Conservation (phyloP, 2,888 invertebrate genomes). For the Netelia fuscicornis region DNA sequence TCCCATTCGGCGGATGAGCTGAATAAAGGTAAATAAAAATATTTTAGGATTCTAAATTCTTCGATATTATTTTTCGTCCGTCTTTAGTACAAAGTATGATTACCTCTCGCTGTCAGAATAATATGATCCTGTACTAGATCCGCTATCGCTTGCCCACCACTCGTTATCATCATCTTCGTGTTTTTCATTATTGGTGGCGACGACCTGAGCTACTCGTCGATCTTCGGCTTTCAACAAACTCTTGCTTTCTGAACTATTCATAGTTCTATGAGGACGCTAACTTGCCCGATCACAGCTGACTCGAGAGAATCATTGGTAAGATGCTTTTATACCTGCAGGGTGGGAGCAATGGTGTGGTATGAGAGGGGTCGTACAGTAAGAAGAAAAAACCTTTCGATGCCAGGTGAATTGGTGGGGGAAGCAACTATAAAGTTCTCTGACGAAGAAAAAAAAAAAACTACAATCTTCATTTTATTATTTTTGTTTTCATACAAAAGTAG, state of each 20-base stretch:
- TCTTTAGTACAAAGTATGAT: slow-evolving; percentile 24
- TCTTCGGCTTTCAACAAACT: slow-evolving; percentile 70
- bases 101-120: slow-evolving; percentile 82
- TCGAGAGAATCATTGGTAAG: neutral
- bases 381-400: slow-evolving; percentile 37
- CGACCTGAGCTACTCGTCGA: slow-evolving; percentile 56
- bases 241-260: slow-evolving; percentile 71
- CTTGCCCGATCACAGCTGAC: slow-evolving; percentile 24
- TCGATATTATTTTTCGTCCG: neutral
- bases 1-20: slow-evolving; percentile 83
- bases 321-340: slow-evolving; percentile 54
- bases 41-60: neutral
- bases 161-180: slow-evolving; percentile 78
- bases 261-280: slow-evolving; percentile 34
- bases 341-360: slow-evolving; percentile 68
- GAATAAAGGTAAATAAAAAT: slow-evolving; percentile 27
- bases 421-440: neutral
- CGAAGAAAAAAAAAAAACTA: neutral
- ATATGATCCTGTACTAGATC: slow-evolving; percentile 82
- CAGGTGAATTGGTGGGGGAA: slow-evolving; percentile 37
- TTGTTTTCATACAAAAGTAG: slow-evolving; percentile 48
- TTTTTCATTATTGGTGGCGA: slow-evolving; percentile 68
- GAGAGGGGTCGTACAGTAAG: slow-evolving; percentile 49
- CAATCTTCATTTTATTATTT: slow-evolving; percentile 62
- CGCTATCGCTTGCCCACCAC: slow-evolving; percentile 83